Evolutionary conservation across 1,140 invertebrate species (phyloP).

Genomic region (Ectropis grisescens): DNA sequence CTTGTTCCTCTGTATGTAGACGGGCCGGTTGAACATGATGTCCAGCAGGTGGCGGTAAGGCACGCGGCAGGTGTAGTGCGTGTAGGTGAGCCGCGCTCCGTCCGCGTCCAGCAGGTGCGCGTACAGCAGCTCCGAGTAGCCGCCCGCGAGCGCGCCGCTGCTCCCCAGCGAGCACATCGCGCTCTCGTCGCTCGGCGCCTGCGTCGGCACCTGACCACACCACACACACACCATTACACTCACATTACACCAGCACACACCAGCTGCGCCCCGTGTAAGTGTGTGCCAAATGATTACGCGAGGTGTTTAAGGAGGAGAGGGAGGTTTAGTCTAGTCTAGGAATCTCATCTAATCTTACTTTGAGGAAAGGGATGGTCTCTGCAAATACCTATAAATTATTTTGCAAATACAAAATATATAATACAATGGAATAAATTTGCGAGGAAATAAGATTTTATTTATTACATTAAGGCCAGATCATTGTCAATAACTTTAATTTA

Average conservation of each 20-base stretch:
- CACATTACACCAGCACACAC: neutral
- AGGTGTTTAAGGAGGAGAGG: no score
- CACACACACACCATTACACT: constrained; percentile 10
- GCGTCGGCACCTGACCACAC: constrained; percentile 70
- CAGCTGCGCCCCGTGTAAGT: neutral
- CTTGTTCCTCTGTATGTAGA: constrained; percentile 82
- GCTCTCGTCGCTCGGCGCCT: constrained; percentile 69
- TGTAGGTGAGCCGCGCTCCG: constrained; percentile 82
- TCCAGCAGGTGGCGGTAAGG: constrained; percentile 78
- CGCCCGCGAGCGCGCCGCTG: constrained; percentile 24
- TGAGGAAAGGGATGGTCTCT: no score
- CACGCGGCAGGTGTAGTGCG: constrained; percentile 82
- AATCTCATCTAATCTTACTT: no score
- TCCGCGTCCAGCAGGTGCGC: constrained; percentile 83
- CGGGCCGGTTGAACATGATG: constrained; percentile 83
- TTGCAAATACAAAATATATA: no score
- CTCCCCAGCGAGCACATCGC: constrained; percentile 9
- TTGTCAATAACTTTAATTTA: no score
- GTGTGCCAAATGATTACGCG: no score
- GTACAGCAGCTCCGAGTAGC: constrained; percentile 83
- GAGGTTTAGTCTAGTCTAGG: no score
- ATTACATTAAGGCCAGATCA: no score
- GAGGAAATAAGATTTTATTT: no score
- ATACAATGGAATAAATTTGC: no score
- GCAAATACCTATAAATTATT: no score